Evolutionary conservation across 2,797 vertebrate genomes (phyloP).

Genomic region (Melanotaenia pygmaea): DNA sequence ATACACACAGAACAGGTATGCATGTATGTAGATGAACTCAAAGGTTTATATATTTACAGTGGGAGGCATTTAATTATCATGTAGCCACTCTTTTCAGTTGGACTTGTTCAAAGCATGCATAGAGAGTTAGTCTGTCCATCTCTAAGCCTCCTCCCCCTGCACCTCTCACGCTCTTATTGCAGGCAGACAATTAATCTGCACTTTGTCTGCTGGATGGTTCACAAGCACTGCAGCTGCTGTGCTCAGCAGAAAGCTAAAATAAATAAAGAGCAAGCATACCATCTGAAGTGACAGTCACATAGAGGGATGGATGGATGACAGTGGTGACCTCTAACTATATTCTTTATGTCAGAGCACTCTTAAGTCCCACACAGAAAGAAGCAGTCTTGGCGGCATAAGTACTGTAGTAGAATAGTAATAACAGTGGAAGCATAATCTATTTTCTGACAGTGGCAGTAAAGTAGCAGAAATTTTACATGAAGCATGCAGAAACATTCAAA

Average conservation of each 20-base stretch:
- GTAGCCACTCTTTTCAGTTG: constrained; percentile 16
- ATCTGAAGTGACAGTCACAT: constrained; percentile 38
- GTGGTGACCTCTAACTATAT: constrained; percentile 13
- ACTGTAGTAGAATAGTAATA: constrained; percentile 6
- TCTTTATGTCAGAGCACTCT: constrained; percentile 2
- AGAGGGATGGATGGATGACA: constrained; percentile 24
- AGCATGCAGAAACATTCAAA: constrained; percentile 37
- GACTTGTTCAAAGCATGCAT: constrained; percentile 48
- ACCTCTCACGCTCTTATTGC: constrained; percentile 54
- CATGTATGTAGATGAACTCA: constrained; percentile 12
- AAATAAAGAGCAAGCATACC: constrained; percentile 55
- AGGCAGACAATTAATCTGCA: constrained; percentile 74
- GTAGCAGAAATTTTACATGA: neutral
- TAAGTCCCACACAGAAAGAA: constrained; percentile 1
- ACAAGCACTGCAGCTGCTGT: constrained; percentile 65
- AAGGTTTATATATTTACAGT: constrained; percentile 3
- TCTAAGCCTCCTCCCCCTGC: constrained; percentile 38
- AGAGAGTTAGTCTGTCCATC: constrained; percentile 38
- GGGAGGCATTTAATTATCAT: constrained; percentile 1
- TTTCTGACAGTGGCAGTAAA: constrained; percentile 27
- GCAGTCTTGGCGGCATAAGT: neutral
- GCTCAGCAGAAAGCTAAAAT: constrained; percentile 72
- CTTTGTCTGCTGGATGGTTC: constrained; percentile 61
- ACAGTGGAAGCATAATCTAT: constrained; percentile 1
- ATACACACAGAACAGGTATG: constrained; percentile 16